Conservation (phyloP, 2,888 invertebrate species). For the Argyresthia albistria region DNA sequence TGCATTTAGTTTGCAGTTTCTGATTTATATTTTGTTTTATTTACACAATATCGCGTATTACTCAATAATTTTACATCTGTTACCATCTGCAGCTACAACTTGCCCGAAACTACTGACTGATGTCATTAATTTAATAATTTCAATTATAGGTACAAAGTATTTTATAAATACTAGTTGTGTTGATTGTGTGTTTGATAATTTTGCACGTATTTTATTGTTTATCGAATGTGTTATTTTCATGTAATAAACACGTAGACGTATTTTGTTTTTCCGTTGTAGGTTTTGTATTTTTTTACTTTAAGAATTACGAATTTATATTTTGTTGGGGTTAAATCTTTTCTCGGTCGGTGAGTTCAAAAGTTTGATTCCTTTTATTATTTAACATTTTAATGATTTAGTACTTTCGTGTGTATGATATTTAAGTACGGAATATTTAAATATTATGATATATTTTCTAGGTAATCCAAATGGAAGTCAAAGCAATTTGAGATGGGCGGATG, state of each 20-base stretch:
- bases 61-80: not conserved
- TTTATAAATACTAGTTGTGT: conserved; percentile 5
- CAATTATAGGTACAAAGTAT: conserved; percentile 8
- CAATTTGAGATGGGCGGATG: conserved; percentile 51
- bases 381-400: conserved; percentile 16
- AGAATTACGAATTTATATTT: conserved; percentile 35
- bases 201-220: conserved; percentile 3
- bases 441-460: conserved; percentile 64
- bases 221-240: conserved; percentile 5
- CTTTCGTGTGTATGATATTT: conserved; percentile 1
- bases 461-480: conserved; percentile 68
- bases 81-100: conserved; percentile 4
- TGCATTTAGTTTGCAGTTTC: not conserved
- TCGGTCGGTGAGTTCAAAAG: conserved; percentile 46
- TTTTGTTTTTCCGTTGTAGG: conserved; percentile 1
- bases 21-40: not conserved
- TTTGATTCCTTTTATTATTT: conserved; percentile 21
- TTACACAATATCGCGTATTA: not conserved
- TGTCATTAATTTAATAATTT: conserved; percentile 11
- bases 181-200: conserved; percentile 11
- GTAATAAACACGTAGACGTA: not conserved
- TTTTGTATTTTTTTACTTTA: conserved; percentile 4
- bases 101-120: conserved; percentile 4
- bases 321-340: conserved; percentile 57
- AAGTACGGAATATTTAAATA: conserved; percentile 37